Base-by-base conservation (phyloP, 1,140 invertebrate genomes). In the Leptinotarsa undecemlineata region DNA sequence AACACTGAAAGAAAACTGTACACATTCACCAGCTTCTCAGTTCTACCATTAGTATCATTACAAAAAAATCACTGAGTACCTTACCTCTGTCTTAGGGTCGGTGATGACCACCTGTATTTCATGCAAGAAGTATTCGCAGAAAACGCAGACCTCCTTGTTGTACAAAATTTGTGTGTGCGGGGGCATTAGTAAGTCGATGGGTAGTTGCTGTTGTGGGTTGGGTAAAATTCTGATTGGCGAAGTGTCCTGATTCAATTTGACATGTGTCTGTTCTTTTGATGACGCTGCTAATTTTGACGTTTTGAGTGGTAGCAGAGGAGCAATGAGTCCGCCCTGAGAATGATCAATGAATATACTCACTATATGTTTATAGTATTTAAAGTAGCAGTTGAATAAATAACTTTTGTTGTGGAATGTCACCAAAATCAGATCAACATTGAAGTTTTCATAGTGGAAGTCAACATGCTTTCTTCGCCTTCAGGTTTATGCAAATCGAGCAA, bases 51-150 rank as follows among this genome's bases (percentile, higher is more conserved):
- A n/a, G n/a, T n/a, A n/a, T n/a, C n/a, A n/a, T n/a, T n/a, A n/a
- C n/a, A n/a, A n/a, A n/a, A n/a, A n/a, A n/a, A n/a, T n/a, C n/a
- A n/a, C n/a, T 42, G 8, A 42, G 8, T 42, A 42, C 33, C 4
- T 80, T 87, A 91, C 92, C 86, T 93, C 92, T 21, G 89, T 92
- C 26, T 85, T 85, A 15, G 91, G 90, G 78, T 91, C 87, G 63
- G 91, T 92, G 62, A 96, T 87, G 13, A 89, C 87, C 73, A 92
- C 87, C 83, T 96, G 93, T 66, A 96, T 76, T 75, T 92, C 93
- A 83, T 95, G 93, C 63, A 96, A 83, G 80, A 94, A 87, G 85
- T 94, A 95, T 86, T 95, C 91, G 83, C 95, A 96, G 78, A 96
- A 88, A 47, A 90, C 88, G 85, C 95, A 96, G 0, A 86, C 81